Evolutionary conservation across 2,113 vertebrate genomes (phyloP).

Genomic region (Dipodomys stephensi): DNA sequence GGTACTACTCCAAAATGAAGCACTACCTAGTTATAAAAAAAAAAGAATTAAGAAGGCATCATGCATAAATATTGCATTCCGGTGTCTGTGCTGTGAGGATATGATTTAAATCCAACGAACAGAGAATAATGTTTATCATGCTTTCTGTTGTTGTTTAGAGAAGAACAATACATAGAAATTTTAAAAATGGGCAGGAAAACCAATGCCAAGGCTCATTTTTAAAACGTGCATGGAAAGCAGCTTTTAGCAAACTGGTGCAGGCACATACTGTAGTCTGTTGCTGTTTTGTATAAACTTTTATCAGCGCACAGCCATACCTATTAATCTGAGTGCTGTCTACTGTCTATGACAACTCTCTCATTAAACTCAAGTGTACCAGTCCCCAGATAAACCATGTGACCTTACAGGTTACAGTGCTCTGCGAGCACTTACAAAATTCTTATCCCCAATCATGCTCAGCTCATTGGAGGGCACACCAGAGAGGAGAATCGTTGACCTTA

Average conservation of each 20-base stretch:
- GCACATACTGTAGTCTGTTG: no score
- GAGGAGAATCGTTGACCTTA: neutral
- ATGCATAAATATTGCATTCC: neutral
- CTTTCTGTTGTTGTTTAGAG: neutral
- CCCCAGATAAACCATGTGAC: neutral
- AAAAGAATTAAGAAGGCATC: neutral
- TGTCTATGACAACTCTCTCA: neutral
- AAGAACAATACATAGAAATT: neutral
- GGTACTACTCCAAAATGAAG: neutral
- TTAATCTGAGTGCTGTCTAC: neutral
- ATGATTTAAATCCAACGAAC: conserved; percentile 8
- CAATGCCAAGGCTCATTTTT: neutral
- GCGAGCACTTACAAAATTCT: neutral
- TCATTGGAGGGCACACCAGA: no score
- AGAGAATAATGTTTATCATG: neutral
- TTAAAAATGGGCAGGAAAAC: neutral
- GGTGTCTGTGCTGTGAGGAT: neutral
- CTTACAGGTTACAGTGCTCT: neutral
- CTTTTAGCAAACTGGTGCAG: neutral
- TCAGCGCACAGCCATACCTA: neutral
- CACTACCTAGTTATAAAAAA: neutral
- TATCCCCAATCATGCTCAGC: neutral
- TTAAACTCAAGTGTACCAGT: neutral
- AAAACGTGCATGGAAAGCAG: neutral
- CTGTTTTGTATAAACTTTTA: neutral